These are phyloP conservation scores for Rhinopomastus cyanomelas DNA, from an alignment of 2,113 vertebrate species.

Conservation along the genomic window DNA sequence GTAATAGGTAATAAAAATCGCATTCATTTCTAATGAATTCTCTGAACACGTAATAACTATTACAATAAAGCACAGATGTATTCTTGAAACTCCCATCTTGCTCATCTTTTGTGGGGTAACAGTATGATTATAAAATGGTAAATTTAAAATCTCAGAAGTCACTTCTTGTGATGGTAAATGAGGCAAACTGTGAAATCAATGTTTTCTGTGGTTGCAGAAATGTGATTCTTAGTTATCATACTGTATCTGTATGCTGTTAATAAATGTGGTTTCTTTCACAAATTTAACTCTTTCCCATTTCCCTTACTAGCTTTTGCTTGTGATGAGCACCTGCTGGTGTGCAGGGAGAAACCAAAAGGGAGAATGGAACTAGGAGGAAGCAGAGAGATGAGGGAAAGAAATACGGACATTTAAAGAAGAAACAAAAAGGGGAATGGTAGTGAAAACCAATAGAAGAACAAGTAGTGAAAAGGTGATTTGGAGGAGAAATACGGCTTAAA, in stretches of 20 bases:
- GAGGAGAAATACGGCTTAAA: background rate
- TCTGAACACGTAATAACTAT: background rate
- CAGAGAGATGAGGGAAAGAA: slow-evolving; percentile 10
- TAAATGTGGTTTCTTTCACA: background rate
- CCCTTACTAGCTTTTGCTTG: slow-evolving; percentile 2
- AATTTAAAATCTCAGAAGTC: background rate
- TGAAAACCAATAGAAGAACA: background rate
- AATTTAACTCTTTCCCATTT: slow-evolving; percentile 20
- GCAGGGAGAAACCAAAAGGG: background rate
- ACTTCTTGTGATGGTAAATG: background rate
- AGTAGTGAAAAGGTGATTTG: background rate
- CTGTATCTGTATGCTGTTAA: background rate
- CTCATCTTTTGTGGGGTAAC: background rate
- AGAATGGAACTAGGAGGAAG: background rate
- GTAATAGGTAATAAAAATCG: background rate
- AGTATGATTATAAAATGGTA: background rate
- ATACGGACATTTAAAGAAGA: background rate
- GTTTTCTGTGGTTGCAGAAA: background rate
- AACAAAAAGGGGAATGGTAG: background rate
- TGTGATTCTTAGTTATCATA: background rate
- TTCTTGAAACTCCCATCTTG: background rate
- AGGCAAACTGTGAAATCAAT: background rate
- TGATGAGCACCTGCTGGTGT: background rate
- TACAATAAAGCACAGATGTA: background rate
- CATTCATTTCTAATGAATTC: background rate